A percentile compares a stretch with the other conserved stretches of the same genome.
Conservation (phyloP, 1,140 invertebrate genomes). For the Ganaspis sp. region DNA sequence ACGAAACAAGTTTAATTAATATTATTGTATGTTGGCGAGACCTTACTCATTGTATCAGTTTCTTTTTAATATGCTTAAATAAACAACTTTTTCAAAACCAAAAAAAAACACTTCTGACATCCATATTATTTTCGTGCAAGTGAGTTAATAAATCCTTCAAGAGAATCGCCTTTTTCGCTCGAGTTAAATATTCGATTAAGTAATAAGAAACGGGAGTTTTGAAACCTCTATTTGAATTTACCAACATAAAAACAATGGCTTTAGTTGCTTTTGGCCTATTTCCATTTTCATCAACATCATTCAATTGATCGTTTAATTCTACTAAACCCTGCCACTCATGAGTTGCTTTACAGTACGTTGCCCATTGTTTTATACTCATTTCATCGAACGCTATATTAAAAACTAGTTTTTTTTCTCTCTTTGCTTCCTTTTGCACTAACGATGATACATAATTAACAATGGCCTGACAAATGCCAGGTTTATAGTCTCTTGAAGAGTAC, state of each 20-base stretch:
- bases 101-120: slow-evolving; percentile 2
- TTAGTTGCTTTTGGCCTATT: no score
- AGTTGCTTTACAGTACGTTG: neutral
- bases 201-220: no score
- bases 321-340: slow-evolving; percentile 37
- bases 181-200: no score
- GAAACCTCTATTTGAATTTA: no score
- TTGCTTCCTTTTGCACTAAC: neutral
- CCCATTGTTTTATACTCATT: slow-evolving; percentile 40
- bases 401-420: slow-evolving; percentile 15
- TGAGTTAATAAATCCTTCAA: neutral
- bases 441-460: slow-evolving; percentile 26
- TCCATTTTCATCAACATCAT: neutral
- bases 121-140: neutral
- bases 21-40: no score
- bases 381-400: slow-evolving; percentile 47
- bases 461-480: slow-evolving; percentile 34
- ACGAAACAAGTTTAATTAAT: no score
- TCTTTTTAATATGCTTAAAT: no score
- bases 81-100: no score
- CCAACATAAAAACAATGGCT: no score
- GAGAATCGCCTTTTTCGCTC: neutral
- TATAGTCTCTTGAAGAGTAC: slow-evolving; percentile 38
- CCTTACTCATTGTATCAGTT: no score
- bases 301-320: slow-evolving; percentile 40